Evolutionary conservation across 1,140 invertebrate species (phyloP).

Genomic region (Bombus sylvicola): DNA sequence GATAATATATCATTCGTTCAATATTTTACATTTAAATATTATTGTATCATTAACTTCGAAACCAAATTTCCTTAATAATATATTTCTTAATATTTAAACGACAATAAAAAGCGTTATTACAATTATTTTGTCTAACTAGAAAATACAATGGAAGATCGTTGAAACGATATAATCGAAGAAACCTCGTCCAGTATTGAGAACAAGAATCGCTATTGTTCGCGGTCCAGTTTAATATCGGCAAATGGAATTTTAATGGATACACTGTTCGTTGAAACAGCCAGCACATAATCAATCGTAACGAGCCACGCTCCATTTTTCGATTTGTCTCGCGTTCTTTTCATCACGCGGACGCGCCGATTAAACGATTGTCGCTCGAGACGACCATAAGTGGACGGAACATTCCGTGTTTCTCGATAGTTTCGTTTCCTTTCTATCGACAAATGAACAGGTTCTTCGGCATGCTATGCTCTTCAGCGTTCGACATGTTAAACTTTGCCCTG

Average conservation of each 20-base stretch:
- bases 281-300: conserved; percentile 62
- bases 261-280: conserved; percentile 33
- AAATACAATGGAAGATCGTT: neutral
- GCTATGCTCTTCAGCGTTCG: neutral
- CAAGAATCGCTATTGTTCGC: conserved; percentile 49
- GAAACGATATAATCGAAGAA: conserved; percentile 36
- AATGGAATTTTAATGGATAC: conserved; percentile 66
- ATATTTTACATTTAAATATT: no score
- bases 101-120: neutral
- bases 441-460: neutral
- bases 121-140: neutral
- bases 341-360: conserved; percentile 7
- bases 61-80: no score
- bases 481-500: neutral
- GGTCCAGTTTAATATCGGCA: conserved; percentile 32
- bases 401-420: neutral
- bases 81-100: neutral
- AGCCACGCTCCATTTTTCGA: conserved; percentile 51
- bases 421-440: neutral
- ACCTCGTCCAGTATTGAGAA: conserved; percentile 41
- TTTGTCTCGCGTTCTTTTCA: neutral
- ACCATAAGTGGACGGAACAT: conserved; percentile 2
- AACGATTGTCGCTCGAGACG: neutral
- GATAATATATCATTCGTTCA: no score
- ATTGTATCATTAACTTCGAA: no score